Evolutionary conservation across 2,797 vertebrate species (phyloP), one percentile per base, ranked within the genome.

Genomic region (Sebastes oblongus): DNA sequence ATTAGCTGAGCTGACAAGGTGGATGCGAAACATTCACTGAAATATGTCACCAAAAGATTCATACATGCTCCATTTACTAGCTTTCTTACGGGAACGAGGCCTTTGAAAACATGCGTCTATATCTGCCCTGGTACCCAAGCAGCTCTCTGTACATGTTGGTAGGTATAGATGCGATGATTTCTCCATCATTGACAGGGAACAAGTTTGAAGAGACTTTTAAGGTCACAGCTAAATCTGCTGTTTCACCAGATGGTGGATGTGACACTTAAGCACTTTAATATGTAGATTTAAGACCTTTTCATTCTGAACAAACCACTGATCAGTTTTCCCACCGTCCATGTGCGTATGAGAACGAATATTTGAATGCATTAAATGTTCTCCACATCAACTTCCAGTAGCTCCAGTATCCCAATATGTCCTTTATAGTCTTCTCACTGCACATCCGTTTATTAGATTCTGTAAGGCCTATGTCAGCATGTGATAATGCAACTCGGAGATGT

Each of bases 181-280:
- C 65, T 79, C 32, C 73, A 24, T 66, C 29, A 25, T n/a, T 59
- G 50, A 85, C 60, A 34, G 68, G 60, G 32, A 78, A 73, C 20
- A 73, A 14, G 56, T 80, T 65, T 59, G 55, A 85, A 83, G 39
- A 75, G 72, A 74, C 70, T 75, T 59, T 59, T 7, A 66, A 72
- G 59, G 75, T 89, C 81, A 72, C 39, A 22, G 29, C 50, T 67
- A 69, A 78, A 83, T 85, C 66, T 78, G 74, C 75, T 66, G 60
- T 79, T 74, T 85, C 78, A 78, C 76, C 79, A 39, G 61, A 71
- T 12, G 22, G 81, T 75, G 61, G 72, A 83, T 84, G 80, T 78
- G 62, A 86, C 83, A 85, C 88, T 84, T 80, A 54, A 81, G 92
- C 90, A 91, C 92, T 93, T 92, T 93, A 91, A 87, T 85, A 76